Evolutionary conservation across 2,113 vertebrate species (phyloP), one percentile per base, ranked within the genome.

Genomic region (Lophura nycthemera): DNA sequence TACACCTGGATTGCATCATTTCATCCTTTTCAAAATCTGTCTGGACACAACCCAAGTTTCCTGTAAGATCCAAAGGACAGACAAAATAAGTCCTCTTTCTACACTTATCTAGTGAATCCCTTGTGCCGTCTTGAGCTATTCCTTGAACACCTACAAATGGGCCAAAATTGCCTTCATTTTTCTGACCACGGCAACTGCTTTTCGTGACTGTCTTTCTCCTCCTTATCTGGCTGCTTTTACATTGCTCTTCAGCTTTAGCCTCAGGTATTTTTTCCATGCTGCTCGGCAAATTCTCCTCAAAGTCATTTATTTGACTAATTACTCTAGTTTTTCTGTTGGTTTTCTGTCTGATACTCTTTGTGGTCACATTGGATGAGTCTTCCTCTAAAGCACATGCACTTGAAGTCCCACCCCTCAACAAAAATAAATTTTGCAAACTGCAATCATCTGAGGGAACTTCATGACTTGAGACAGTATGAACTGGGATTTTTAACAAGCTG

Each of bases 341-440:
- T 92, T 96, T 95, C 79, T 22, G 50, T 88, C 65, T 83, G 36
- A 18, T 82, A 22, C 66, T 93, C 34, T 88, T 95, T 48, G 43
- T 72, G 48, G 63, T 96, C 78, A 72, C 64, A 38, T 24, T 70
- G 76, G 63, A 42, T 27, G 36, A 81, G 18, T 90, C 45, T 30
- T 96, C 56, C 69, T 75, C 79, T 42, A 88, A 83, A 91, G 45
- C 45, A 92, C 40, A 59, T 11, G 27, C 22, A 30, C 36, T 57
- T 61, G 61, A 83, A n/a, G 57, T 40, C 45, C 96, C 52, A 20
- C 76, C 95, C 32, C 43, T 91, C 64, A 65, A 89, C 25, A 38
- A 82, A 86, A 83, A 30, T 65, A 63, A 47, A 54, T 72, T 89
- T 54, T 78, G 79, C 20, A n/a, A 38, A 72, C 4, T 86, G 42